Conservation (phyloP, 2,113 vertebrate genomes). For the Salvelinus sp. region DNA sequence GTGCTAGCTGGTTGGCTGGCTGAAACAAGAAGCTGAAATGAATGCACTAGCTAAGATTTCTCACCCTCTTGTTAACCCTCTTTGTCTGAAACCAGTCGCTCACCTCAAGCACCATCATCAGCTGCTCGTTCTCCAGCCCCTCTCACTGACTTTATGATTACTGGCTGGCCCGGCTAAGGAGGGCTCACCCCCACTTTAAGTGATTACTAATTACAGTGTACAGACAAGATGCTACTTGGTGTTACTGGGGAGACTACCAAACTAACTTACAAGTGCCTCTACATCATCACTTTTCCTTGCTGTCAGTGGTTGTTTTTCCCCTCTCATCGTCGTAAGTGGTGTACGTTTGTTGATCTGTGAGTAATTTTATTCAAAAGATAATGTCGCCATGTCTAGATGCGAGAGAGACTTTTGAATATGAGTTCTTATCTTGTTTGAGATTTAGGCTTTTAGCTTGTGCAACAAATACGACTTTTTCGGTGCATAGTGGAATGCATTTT, state of each 20-base stretch:
- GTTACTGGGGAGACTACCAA: conserved; percentile 14
- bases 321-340: no score
- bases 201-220: conserved; percentile 49
- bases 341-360: no score
- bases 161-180: conserved; percentile 22
- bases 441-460: no score
- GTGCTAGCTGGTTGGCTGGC: conserved; percentile 52
- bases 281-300: background rate
- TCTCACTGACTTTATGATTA: conserved; percentile 36
- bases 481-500: no score
- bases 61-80: conserved; percentile 71
- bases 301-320: background rate
- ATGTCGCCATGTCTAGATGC: no score
- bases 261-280: conserved; percentile 1
- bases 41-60: conserved; percentile 52
- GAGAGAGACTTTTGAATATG: no score
- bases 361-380: no score
- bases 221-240: conserved; percentile 9
- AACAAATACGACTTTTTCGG: no score
- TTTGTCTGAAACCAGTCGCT: conserved; percentile 60
- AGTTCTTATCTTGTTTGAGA: no score
- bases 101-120: conserved; percentile 64
- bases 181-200: conserved; percentile 30
- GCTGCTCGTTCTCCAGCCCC: conserved; percentile 33
- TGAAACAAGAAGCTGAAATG: conserved; percentile 37